Base-by-base conservation (phyloP, 2,888 invertebrate genomes). In the Acleris sparsana region DNA sequence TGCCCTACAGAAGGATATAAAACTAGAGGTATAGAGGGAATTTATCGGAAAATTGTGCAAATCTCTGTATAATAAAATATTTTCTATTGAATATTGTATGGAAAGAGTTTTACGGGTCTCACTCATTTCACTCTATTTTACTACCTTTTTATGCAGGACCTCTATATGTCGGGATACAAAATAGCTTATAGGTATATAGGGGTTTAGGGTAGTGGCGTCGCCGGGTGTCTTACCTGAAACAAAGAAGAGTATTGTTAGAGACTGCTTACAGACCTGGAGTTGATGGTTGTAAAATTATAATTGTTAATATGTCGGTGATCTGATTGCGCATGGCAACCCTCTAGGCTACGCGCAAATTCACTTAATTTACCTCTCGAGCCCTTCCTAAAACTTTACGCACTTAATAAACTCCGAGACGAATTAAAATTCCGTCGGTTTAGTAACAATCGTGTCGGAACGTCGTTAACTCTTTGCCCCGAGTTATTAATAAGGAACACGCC, bases 71-170 rank as follows among this genome's bases (percentile, higher is more conserved):
- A 90, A 88, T 92, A 92, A 91, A 92, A 91, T 87, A 88, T 89
- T 87, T 89, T 87, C 88, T 85, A 91, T 92, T 91, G 91, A 90
- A 91, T 91, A 89, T 90, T 90, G 86, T 85, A 90, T 88, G 88
- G 88, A 89, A 90, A 89, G 85, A 86, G 85, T 88, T 89, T 89
- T 89, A 88, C 81, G 85, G 85, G 80, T 85, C 81, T 83, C 78
- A 86, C 87, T 90, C 88, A 90, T 89, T 90, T 88, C 80, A 85
- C 85, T 86, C 79, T 80, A 84, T 84, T 89, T 88, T 89, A 89
- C 83, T 85, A 83, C 85, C 81, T 87, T 88, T 88, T 89, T 88
- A 86, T 88, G 82, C 83, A 83, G 82, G 82, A 80, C 82, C 81
- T 78, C 75, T 80, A 72, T 77, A 79, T 80, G 74, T 79, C 68